Evolutionary conservation across 2,888 invertebrate species (phyloP), one percentile per base, ranked within the genome.

Genomic region (Drosophila paramelanica): DNA sequence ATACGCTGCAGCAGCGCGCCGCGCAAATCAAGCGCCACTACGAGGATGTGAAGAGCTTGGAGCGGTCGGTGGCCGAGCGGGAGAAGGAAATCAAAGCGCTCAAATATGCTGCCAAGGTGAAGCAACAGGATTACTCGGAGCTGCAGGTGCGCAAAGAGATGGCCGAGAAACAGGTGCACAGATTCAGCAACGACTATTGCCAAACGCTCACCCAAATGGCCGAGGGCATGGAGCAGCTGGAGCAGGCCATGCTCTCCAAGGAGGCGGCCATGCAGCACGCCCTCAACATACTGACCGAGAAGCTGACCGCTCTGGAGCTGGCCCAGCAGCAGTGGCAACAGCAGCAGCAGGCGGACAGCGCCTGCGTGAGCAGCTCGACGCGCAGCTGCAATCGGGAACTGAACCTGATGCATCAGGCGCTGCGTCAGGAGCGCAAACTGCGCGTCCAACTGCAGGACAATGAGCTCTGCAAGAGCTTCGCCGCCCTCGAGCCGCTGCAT

Each of bases 231-330:
- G 98, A 99, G 62, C 98, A 98, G n/a, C 69, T 91, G 85, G 83
- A 90, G 43, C 95, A 96, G 0, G 95, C 95, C 51, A 94, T 98
- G 93, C 91, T 89, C 79, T 95, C 96, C 90, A 98, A 97, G 91
- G 97, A 98, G 92, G 97, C 97, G 92, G 98, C 98, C 90, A 97
- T 97, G 92, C 98, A 98, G 89, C 97, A 98, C 90, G 97, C 98
- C 0, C 95, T 99, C 94, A 98, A 98, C 90, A 96, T 97, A 71
- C 93, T 99, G 20, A 98, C 98, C 90, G 96, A 96, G 6, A 99
- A 99, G 90, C 96, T 99, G 58, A 96, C 97, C 89, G 95, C 96
- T 0, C 91, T 98, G 73, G 98, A 99, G 92, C 95, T 98, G 91
- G 95, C 96, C 36, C 96, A 96, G 10, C 96, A 97, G 67, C 93